A percentile compares a stretch with the other conserved stretches of the same genome.
Conservation (phyloP, 1,140 invertebrate species). For the Eurosta solidaginis region DNA sequence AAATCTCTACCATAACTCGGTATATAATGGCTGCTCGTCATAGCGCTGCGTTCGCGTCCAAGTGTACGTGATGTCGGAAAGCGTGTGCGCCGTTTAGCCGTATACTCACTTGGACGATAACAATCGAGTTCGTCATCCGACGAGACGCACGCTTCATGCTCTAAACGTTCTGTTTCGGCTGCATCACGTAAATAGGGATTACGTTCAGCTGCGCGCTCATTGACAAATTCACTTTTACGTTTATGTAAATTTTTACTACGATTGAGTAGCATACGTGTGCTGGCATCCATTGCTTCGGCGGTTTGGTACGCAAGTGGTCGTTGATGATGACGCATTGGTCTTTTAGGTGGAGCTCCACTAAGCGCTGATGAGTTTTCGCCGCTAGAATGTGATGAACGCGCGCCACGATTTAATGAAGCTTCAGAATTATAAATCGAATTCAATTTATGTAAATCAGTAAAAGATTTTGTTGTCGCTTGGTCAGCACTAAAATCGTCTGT, state of each 20-base stretch:
- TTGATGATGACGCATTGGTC: constrained; percentile 39
- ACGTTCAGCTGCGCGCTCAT: constrained; percentile 51
- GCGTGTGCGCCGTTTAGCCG: constrained; percentile 31
- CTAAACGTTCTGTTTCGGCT: constrained; percentile 42
- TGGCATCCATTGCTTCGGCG: constrained; percentile 41
- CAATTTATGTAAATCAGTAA: constrained; percentile 29
- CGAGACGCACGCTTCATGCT: background rate
- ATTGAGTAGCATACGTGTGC: constrained; percentile 47
- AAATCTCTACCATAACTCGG: background rate
- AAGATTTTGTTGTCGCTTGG: constrained; percentile 11
- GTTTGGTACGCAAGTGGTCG: background rate
- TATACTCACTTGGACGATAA: constrained; percentile 34
- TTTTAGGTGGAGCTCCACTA: background rate
- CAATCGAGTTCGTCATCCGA: constrained; percentile 27
- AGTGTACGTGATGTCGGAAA: constrained; percentile 43
- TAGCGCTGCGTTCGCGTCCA: constrained; percentile 28
- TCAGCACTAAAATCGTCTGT: background rate
- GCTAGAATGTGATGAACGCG: background rate
- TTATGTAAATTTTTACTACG: constrained; percentile 54
- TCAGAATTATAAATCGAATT: background rate
- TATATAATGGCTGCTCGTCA: constrained; percentile 40
- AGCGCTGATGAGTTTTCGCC: background rate
- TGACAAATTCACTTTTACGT: constrained; percentile 55
- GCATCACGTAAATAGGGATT: constrained; percentile 58
- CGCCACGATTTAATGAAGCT: background rate